Conservation (phyloP, 2,113 vertebrate genomes). For the Hydropotes inermis region DNA sequence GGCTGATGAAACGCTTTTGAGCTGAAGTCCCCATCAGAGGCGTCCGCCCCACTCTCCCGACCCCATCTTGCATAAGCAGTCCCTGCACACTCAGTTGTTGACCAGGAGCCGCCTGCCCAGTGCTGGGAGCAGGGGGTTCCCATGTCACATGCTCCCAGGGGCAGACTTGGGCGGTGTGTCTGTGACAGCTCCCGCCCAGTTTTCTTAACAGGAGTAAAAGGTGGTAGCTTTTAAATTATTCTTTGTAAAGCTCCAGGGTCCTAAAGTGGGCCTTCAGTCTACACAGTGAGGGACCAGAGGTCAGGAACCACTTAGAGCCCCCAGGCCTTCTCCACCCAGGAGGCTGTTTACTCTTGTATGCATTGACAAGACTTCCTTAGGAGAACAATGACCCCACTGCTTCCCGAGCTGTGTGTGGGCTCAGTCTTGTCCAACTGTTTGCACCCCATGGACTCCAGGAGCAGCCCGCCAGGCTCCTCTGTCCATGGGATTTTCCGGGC, state of each 20-base stretch:
- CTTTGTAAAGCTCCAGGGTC: not conserved
- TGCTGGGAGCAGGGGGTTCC: not conserved
- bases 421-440: not conserved
- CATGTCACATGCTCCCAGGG: not conserved
- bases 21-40: not conserved
- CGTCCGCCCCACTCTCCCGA: not conserved
- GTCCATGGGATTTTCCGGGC: not conserved
- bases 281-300: not conserved
- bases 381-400: not conserved
- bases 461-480: not conserved
- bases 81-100: not conserved
- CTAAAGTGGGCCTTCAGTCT: not conserved
- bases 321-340: not conserved
- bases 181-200: accelerated
- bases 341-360: not conserved
- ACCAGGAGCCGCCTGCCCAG: not conserved
- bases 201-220: not conserved
- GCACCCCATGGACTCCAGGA: accelerated
- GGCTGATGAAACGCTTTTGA: not conserved
- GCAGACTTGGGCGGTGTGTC: no score
- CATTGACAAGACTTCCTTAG: not conserved
- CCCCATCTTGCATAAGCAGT: not conserved
- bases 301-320: not conserved
- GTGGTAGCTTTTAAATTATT: not conserved
- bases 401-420: accelerated